Percentiles rank a stretch among this genome's conserved stretches.
phyloP scores from a whole-genome alignment of 2,888 invertebrate species.

The Lithophane ornitopus region DNA sequence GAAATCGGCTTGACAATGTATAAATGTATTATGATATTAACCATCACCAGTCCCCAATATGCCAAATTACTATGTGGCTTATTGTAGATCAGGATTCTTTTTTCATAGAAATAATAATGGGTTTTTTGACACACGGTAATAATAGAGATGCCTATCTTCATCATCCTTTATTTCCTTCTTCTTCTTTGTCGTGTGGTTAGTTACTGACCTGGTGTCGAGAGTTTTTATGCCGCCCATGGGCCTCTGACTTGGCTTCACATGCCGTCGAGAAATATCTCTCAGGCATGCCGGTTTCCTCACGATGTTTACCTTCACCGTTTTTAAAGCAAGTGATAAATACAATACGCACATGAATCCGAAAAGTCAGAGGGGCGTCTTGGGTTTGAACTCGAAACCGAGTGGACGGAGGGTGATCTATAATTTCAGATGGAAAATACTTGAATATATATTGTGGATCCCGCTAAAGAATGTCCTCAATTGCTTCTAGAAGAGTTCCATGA shows the following conservation, averaged over 20 bases:
- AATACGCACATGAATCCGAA: background rate
- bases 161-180: too few relatives aligned
- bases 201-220: too few relatives aligned
- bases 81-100: background rate
- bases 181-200: too few relatives aligned
- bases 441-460: background rate
- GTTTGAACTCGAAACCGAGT: background rate
- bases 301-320: too few relatives aligned
- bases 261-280: too few relatives aligned
- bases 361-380: background rate
- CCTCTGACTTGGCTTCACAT: too few relatives aligned
- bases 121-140: background rate
- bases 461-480: slow-evolving; percentile 50
- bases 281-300: too few relatives aligned
- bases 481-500: slow-evolving; percentile 67
- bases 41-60: background rate
- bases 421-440: background rate
- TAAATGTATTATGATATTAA: background rate
- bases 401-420: background rate
- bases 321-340: background rate
- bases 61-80: background rate
- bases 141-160: too few relatives aligned
- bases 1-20: background rate
- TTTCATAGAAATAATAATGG: background rate
- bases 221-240: too few relatives aligned